Conservation (phyloP, 2,888 invertebrate genomes). For the Alviniconcha strummeri region DNA sequence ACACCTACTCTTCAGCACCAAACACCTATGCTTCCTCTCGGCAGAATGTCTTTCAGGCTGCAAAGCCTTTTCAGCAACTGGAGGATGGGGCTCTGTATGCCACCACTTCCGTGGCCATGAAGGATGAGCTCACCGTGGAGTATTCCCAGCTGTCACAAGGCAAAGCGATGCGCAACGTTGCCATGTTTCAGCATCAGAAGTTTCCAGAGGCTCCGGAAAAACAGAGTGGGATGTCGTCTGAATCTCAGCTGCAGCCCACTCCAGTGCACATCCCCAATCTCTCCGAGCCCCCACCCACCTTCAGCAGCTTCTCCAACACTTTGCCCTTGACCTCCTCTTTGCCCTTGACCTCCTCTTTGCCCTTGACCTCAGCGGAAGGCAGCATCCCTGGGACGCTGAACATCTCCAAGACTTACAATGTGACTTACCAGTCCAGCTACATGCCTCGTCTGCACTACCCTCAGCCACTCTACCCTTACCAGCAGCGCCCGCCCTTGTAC, state of each 20-base stretch:
- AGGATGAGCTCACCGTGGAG: not conserved
- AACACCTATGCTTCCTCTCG: not conserved
- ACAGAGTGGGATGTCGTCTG: constrained; percentile 6
- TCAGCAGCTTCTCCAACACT: not conserved
- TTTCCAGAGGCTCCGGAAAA: constrained; percentile 52
- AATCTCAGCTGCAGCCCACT: not conserved
- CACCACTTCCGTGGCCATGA: not conserved
- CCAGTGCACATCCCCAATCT: not conserved
- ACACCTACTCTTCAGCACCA: not conserved
- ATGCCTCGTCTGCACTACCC: constrained; percentile 12
- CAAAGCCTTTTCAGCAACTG: not conserved
- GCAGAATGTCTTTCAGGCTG: not conserved
- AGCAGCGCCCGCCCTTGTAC: not conserved
- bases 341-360: not conserved
- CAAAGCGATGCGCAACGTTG: constrained; percentile 38
- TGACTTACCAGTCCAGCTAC: constrained; percentile 22
- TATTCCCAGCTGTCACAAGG: not conserved
- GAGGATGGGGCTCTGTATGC: constrained; percentile 7
- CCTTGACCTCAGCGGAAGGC: not conserved
- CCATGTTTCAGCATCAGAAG: constrained; percentile 59
- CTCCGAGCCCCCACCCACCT: constrained; percentile 1
- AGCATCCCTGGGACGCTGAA: constrained; percentile 10
- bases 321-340: not conserved
- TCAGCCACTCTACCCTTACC: constrained; percentile 22
- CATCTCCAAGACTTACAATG: constrained; percentile 28